phyloP scores from a whole-genome alignment of 2,888 invertebrate species.

The Cryptus viduatorius region DNA sequence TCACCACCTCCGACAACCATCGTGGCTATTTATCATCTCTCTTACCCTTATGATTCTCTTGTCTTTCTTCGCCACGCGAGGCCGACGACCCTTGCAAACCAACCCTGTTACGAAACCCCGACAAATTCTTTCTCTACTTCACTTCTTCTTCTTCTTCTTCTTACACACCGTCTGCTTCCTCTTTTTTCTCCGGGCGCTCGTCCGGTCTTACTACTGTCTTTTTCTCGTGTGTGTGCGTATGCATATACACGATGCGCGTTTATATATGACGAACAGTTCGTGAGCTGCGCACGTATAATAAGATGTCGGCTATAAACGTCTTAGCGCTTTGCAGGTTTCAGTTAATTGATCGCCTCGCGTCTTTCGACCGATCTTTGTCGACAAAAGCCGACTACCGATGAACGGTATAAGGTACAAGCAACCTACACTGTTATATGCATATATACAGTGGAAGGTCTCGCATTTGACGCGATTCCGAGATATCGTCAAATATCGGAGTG shows the following conservation, averaged over 20 bases:
- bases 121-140: constrained; percentile 34
- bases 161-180: constrained; percentile 21
- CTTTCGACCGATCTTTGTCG: constrained; percentile 61
- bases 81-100: constrained; percentile 73
- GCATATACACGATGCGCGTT: background rate
- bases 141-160: constrained; percentile 14
- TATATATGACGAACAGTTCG: constrained; percentile 22
- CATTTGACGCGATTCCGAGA: too few species aligned
- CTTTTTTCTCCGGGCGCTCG: constrained; percentile 11
- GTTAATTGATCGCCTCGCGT: constrained; percentile 80
- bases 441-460: too few species aligned
- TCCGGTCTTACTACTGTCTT: background rate
- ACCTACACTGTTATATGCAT: constrained; percentile 12
- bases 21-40: constrained; percentile 13
- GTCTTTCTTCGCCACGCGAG: constrained; percentile 51
- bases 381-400: constrained; percentile 56
- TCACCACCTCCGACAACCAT: constrained; percentile 26
- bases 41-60: constrained; percentile 47
- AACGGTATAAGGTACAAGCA: constrained; percentile 41
- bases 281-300: constrained; percentile 75
- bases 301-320: constrained; percentile 83
- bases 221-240: background rate
- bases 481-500: too few species aligned
- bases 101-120: constrained; percentile 62
- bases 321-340: constrained; percentile 83